Base-by-base conservation (phyloP, 2,113 vertebrate species). In the Myocastor coypus region DNA sequence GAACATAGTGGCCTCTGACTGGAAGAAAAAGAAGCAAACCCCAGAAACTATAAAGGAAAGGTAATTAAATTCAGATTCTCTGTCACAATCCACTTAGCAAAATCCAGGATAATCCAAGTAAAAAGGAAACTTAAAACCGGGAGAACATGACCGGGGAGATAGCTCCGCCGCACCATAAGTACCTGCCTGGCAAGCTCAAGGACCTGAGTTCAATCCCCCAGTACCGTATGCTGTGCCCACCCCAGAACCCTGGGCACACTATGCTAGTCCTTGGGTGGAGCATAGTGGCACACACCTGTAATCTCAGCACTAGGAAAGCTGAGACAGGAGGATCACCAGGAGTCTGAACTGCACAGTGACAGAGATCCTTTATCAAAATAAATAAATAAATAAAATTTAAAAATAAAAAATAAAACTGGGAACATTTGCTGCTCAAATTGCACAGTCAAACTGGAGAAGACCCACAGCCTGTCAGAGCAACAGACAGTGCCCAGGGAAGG, bases 401-500 rank as follows among this genome's bases (percentile, higher is more conserved):
- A 71, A 64, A 71, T 30, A 71, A 64, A 71, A 32, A 78, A 81
- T 82, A 66, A 37, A 84, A 20, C 24, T 34, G 75, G 75, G 63
- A 34, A 5, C 0, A 34, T 46, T 24, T 55, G 91, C 84, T 61
- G 68, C 50, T 89, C 55, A 12, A 82, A 22, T 3, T 32, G 17
- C 37, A 55, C 66, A 73, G 32, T 52, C 73, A 32, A 82, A 14
- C 24, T 16, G 7, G 10, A 89, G 63, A 50, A 57, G 66, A 11
- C 3, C 22, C 1, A n/a, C 0, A 0, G 22, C 19, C 34, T 20
- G 1, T 9, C 2, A 3, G 24, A 78, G 46, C 32, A 1, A 11
- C 5, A 7, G 28, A 83, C 0, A 13, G 69, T 0, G 0, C 19
- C 0, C 5, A 5, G 78, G 34, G 78, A 52, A n/a, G 63, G 28